Evolutionary conservation across 2,113 vertebrate genomes (phyloP).

Genomic region (Eclectus roratus): DNA sequence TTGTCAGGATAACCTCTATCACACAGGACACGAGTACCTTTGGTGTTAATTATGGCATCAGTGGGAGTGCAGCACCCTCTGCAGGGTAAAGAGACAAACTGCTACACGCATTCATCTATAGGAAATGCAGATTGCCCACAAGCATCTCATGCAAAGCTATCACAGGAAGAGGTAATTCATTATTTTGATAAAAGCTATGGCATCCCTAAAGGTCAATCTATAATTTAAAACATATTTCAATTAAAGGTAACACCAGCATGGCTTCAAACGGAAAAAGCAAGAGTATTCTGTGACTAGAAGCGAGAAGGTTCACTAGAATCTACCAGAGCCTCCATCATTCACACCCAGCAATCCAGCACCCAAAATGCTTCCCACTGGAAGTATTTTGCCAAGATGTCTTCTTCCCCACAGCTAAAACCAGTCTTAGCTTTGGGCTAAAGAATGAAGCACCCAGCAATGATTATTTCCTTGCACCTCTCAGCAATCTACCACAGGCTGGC

Average conservation of each 20-base stretch:
- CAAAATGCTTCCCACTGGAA: background rate
- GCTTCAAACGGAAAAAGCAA: background rate
- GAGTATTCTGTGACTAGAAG: background rate
- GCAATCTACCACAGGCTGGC: background rate
- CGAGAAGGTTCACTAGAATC: background rate
- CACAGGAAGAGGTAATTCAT: background rate
- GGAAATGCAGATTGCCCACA: background rate
- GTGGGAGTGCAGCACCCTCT: slow-evolving; percentile 44
- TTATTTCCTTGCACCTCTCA: background rate
- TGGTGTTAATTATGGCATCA: background rate
- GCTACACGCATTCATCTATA: background rate
- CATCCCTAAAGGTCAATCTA: background rate
- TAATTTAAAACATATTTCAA: background rate
- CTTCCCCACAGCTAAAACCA: background rate
- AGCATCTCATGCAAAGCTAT: background rate
- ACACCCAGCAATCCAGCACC: background rate
- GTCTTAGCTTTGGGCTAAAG: background rate
- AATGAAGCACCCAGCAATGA: background rate
- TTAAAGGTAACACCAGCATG: background rate
- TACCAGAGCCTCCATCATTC: background rate
- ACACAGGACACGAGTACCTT: background rate
- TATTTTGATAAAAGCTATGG: background rate
- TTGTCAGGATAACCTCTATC: background rate
- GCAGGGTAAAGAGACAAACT: background rate
- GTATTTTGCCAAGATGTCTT: background rate